A percentile compares a stretch with the other conserved stretches of the same genome.
phyloP scores from a whole-genome alignment of 2,888 invertebrate genomes.

The Hanleya hanleyi region DNA sequence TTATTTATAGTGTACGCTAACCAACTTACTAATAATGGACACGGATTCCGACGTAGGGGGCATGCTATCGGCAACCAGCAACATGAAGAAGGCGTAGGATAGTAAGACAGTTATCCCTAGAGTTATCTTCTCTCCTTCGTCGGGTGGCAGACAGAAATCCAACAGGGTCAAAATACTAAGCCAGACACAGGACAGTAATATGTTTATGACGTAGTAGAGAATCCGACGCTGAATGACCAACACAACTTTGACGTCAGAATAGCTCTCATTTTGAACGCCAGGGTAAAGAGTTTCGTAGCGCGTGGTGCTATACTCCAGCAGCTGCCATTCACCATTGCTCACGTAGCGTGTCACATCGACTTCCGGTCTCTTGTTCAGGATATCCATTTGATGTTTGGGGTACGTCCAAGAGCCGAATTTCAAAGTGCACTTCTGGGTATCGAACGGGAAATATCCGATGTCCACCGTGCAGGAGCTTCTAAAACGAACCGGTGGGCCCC shows the following conservation, averaged over 20 bases:
- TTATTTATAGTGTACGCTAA: too few relatives aligned
- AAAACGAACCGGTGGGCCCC: slow-evolving; percentile 77
- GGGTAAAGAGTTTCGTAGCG: slow-evolving; percentile 67
- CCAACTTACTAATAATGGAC: slow-evolving; percentile 72
- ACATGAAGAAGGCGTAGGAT: slow-evolving; percentile 75
- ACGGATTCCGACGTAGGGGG: slow-evolving; percentile 75
- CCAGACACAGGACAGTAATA: slow-evolving; percentile 74
- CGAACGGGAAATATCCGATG: slow-evolving; percentile 72
- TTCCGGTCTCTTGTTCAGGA: slow-evolving; percentile 68
- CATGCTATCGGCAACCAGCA: slow-evolving; percentile 75
- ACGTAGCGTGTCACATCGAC: slow-evolving; percentile 64
- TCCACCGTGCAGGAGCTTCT: slow-evolving; percentile 76
- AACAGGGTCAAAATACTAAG: slow-evolving; percentile 74
- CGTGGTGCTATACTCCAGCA: slow-evolving; percentile 51
- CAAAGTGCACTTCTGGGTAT: slow-evolving; percentile 65
- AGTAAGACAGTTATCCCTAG: slow-evolving; percentile 74
- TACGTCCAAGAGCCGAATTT: slow-evolving; percentile 73
- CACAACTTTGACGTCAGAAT: slow-evolving; percentile 74
- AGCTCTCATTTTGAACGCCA: slow-evolving; percentile 56
- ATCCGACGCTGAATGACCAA: slow-evolving; percentile 74
- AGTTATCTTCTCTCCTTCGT: slow-evolving; percentile 74
- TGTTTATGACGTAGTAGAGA: slow-evolving; percentile 70
- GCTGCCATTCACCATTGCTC: slow-evolving; percentile 69
- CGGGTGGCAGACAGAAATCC: slow-evolving; percentile 74
- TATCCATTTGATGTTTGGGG: slow-evolving; percentile 67